These are phyloP conservation scores for Charina bottae DNA, from an alignment of 2,113 vertebrate species.

Conservation along the genomic window DNA sequence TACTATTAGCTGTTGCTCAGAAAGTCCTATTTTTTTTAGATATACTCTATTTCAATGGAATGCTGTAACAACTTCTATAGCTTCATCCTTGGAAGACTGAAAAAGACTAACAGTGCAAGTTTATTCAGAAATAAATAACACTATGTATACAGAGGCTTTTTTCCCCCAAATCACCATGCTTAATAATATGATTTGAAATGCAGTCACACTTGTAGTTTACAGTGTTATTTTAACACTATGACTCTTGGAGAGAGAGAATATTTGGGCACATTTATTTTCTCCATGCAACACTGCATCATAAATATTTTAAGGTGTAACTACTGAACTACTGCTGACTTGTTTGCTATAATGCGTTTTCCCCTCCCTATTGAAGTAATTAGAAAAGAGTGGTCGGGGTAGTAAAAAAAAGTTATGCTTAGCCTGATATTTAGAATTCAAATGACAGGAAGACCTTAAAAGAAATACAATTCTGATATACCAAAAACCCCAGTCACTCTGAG, in stretches of 20 bases:
- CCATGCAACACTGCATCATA: conserved; percentile 31
- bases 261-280: conserved; percentile 41
- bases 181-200: background rate
- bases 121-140: background rate
- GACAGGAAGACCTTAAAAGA: conserved; percentile 48
- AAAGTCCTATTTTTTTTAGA: conserved; percentile 12
- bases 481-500: conserved; percentile 48
- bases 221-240: conserved; percentile 23
- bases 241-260: background rate
- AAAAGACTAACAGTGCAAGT: background rate
- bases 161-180: background rate
- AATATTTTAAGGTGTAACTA: conserved; percentile 57
- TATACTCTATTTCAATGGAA: conserved; percentile 12
- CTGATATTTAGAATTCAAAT: conserved; percentile 51
- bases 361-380: background rate
- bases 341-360: conserved; percentile 26
- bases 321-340: conserved; percentile 52
- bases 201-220: conserved; percentile 16
- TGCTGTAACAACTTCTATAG: background rate
- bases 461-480: conserved; percentile 26
- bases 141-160: background rate
- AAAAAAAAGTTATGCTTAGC: conserved; percentile 34
- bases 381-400: background rate
- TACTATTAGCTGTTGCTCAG: background rate
- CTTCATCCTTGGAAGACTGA: background rate